A percentile compares a stretch with the other conserved stretches of the same genome.
Evolutionary conservation across 2,888 invertebrate species (phyloP).

Genomic region (Ypsolopha sequella): DNA sequence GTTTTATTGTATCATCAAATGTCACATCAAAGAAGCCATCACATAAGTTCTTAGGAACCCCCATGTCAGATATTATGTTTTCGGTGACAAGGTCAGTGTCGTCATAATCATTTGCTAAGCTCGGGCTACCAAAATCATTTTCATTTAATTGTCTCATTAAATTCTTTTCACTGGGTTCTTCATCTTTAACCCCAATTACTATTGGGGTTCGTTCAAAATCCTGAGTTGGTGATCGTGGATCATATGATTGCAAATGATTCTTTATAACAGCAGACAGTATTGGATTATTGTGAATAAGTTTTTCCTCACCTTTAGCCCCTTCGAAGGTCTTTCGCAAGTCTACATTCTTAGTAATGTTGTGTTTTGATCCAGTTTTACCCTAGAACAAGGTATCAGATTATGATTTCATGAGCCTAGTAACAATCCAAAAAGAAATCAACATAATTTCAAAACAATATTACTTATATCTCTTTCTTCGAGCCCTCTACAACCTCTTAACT

Average conservation of each 20-base stretch:
- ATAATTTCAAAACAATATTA: too few species aligned
- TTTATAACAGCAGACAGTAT: constrained; percentile 60
- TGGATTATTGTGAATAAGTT: constrained; percentile 55
- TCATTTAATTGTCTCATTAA: constrained; percentile 16
- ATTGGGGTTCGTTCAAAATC: constrained; percentile 74
- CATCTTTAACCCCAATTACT: constrained; percentile 32
- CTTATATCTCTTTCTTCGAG: too few species aligned
- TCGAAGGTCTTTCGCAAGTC: constrained; percentile 62
- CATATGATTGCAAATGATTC: constrained; percentile 58
- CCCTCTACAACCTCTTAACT: too few species aligned
- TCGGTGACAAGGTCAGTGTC: constrained; percentile 14
- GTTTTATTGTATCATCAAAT: constrained; percentile 45
- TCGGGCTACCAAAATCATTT: constrained; percentile 31
- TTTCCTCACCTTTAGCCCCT: constrained; percentile 40
- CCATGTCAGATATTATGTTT: constrained; percentile 16
- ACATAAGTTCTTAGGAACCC: constrained; percentile 51
- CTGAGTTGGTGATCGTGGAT: constrained; percentile 71
- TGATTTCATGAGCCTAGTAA: background rate
- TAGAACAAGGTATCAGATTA: constrained; percentile 22
- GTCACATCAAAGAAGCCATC: constrained; percentile 44
- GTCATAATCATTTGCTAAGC: constrained; percentile 23
- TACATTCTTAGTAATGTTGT: constrained; percentile 61
- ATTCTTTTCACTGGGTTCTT: constrained; percentile 20
- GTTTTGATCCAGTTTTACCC: constrained; percentile 47
- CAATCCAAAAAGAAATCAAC: background rate